These are phyloP conservation scores for Littorina saxatilis DNA, from an alignment of 1,140 invertebrate species.

Conservation along the genomic window DNA sequence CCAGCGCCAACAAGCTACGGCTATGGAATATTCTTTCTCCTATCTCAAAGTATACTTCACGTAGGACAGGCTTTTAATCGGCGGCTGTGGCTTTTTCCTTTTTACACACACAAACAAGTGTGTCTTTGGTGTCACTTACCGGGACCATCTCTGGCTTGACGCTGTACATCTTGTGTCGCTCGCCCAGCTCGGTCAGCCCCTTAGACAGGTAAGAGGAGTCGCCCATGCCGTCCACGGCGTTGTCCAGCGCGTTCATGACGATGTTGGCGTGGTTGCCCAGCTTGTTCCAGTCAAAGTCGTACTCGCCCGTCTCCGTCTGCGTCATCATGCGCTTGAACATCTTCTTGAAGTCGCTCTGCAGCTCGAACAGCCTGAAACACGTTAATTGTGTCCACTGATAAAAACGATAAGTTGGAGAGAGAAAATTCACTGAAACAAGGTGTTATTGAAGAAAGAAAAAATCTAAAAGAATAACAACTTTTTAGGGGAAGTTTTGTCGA, in stretches of 20 bases:
- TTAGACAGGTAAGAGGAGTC: constrained; percentile 57
- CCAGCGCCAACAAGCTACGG: not conserved
- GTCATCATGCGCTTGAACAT: constrained; percentile 54
- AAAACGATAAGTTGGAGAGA: not conserved
- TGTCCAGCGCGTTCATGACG: constrained; percentile 68
- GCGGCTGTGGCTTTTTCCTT: not conserved
- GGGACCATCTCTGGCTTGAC: constrained; percentile 60
- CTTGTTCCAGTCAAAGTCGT: constrained; percentile 53
- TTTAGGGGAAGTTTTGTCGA: too few relatives aligned
- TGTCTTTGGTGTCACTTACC: constrained; percentile 47
- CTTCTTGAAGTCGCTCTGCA: constrained; percentile 57
- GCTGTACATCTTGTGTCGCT: constrained; percentile 57
- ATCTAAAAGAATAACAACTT: not conserved
- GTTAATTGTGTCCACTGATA: not conserved
- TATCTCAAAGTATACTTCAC: not conserved
- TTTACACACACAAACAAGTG: not conserved
- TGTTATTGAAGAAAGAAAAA: not conserved
- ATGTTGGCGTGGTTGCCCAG: constrained; percentile 62
- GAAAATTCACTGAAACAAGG: not conserved
- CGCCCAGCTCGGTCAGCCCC: constrained; percentile 57
- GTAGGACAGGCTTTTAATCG: not conserved
- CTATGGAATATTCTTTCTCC: not conserved
- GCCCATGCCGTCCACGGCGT: constrained; percentile 67
- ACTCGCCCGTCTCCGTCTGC: constrained; percentile 44
- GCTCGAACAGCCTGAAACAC: constrained; percentile 56